Evolutionary conservation across 1,140 invertebrate genomes (phyloP).

Genomic region (Drosophila quadrilineata): DNA sequence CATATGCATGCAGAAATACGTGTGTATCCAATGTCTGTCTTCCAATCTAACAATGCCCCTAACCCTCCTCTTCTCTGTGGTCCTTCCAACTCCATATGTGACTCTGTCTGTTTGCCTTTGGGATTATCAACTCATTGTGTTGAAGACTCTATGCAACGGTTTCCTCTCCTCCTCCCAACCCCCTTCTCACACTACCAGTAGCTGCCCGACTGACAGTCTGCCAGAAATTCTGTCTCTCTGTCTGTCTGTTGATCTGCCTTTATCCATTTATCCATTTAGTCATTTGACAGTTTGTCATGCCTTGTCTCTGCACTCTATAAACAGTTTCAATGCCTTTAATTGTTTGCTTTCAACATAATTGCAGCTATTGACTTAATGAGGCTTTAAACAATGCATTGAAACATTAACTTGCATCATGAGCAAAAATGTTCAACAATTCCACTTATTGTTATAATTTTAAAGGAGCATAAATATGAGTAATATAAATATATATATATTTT

Average conservation of each 20-base stretch:
- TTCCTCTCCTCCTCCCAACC: not conserved
- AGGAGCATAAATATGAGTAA: not conserved
- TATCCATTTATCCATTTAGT: slow-evolving; percentile 29
- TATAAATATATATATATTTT: not conserved
- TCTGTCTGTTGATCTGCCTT: slow-evolving; percentile 2
- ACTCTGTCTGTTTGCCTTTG: slow-evolving; percentile 49
- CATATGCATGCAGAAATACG: slow-evolving; percentile 20
- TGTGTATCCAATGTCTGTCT: slow-evolving; percentile 7
- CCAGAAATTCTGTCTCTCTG: not conserved
- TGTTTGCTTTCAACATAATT: slow-evolving; percentile 43
- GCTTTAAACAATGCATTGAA: not conserved
- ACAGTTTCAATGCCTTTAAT: slow-evolving; percentile 35
- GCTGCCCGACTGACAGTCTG: too few relatives aligned
- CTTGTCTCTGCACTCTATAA: slow-evolving; percentile 6
- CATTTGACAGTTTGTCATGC: slow-evolving; percentile 42
- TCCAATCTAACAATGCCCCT: slow-evolving; percentile 17
- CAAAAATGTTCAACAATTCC: too few relatives aligned
- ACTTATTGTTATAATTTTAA: too few relatives aligned
- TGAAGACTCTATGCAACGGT: slow-evolving; percentile 2
- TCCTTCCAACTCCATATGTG: slow-evolving; percentile 1
- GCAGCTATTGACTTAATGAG: slow-evolving; percentile 33
- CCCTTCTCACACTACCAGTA: not conserved
- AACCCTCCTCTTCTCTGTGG: not conserved
- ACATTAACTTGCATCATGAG: too few relatives aligned
- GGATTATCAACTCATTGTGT: slow-evolving; percentile 77